Base-by-base conservation (phyloP, 2,113 vertebrate genomes). In the Sinocyclocheilus anshuiensis region DNA sequence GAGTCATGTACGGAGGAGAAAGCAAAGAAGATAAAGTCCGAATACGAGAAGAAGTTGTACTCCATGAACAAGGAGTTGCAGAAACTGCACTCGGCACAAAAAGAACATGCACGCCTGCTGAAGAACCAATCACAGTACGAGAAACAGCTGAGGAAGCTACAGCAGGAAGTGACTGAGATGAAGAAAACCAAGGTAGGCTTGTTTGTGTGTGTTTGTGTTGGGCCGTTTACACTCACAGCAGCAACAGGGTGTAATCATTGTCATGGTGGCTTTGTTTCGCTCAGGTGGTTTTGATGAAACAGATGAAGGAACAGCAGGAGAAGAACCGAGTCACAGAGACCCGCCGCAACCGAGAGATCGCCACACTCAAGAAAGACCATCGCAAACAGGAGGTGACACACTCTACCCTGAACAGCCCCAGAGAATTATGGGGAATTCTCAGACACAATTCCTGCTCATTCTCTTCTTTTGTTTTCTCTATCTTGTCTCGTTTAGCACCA, bases 261-360 rank as follows among this genome's bases (percentile, higher is more conserved):
- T 76, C 71, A 85, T 81, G 39, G n/a, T 71, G 50, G 84, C 53
- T 26, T 12, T 77, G 18, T 84, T 50, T 63, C 63, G 77, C 74
- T 88, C 59, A 99, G 98, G 98, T 99, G 92, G 93, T 93, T 10
- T 93, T 99, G 87, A 99, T 99, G 98, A 98, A 97, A 78, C 98
- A 99, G 93, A 99, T 99, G 97, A 98, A 98, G 90, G 98, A 99
- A 90, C 97, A 99, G 72, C 98, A 99, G 93, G 98, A 99, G 90
- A 95, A 95, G 89, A 97, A 95, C 87, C 92, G 97, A 84, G 92
- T 95, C 88, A 92, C 95, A 0, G 98, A 99, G 89, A 96, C 96
- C 85, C 95, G 95, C 86, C 96, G 97, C 90, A 99, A 97, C 48
- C 92, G 97, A 90, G 98, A 99, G 93, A 99, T 99, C 50, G 96